Percentiles rank a stretch among this genome's conserved stretches.
These are phyloP conservation scores for Drosophila tani DNA, from an alignment of 1,140 invertebrate genomes.

Conservation along the genomic window DNA sequence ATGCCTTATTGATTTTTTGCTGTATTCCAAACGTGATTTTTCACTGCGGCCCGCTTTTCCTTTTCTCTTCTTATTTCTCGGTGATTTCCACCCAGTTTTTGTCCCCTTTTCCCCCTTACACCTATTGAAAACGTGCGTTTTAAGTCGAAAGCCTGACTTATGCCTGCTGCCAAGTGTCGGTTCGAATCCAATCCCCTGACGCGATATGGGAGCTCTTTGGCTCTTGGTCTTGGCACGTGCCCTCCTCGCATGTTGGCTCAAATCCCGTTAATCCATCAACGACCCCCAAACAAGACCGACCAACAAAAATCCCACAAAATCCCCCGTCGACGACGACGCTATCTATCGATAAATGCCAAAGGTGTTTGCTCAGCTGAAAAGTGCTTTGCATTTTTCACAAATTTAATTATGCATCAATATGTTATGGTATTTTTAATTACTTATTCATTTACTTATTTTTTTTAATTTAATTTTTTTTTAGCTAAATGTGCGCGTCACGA, in stretches of 20 bases:
- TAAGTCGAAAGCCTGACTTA: slow-evolving; percentile 30
- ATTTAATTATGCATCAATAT: background rate
- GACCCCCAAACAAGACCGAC: slow-evolving; percentile 10
- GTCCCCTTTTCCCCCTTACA: background rate
- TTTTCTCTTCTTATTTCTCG: slow-evolving; percentile 8
- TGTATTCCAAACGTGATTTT: slow-evolving; percentile 44
- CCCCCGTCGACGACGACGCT: background rate
- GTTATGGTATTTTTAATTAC: background rate
- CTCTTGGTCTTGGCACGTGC: slow-evolving; percentile 31
- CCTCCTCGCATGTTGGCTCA: slow-evolving; percentile 31
- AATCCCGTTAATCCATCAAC: slow-evolving; percentile 38
- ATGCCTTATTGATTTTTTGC: slow-evolving; percentile 48
- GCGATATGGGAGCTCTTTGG: slow-evolving; percentile 31
- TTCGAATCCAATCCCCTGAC: slow-evolving; percentile 17
- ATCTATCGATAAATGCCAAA: slow-evolving; percentile 9
- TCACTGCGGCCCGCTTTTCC: slow-evolving; percentile 32
- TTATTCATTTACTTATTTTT: background rate
- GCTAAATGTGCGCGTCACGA: slow-evolving; percentile 99
- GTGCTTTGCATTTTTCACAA: background rate
- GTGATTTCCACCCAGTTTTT: slow-evolving; percentile 2
- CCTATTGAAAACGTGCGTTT: slow-evolving; percentile 19
- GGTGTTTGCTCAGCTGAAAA: slow-evolving; percentile 5
- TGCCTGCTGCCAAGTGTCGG: slow-evolving; percentile 26
- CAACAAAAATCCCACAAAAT: background rate
- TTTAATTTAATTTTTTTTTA: slow-evolving; percentile 84